Evolutionary conservation across 2,888 invertebrate species (phyloP).

Genomic region (Linnaemya tessellans): DNA sequence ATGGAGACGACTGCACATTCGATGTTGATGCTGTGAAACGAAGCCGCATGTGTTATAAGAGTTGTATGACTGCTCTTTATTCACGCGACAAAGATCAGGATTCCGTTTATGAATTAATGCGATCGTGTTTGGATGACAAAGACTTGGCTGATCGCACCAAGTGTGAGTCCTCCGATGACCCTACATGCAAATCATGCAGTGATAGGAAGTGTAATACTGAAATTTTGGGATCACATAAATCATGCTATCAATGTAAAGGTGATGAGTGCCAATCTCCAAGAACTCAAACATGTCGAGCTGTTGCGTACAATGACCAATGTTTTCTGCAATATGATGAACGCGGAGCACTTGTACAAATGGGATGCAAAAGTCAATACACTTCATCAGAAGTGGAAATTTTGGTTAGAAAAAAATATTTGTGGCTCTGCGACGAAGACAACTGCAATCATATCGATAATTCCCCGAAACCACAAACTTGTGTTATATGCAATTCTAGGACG

Average conservation of each 20-base stretch:
- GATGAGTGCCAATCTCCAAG: slow-evolving; percentile 76
- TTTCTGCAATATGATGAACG: slow-evolving; percentile 76
- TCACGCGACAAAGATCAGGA: slow-evolving; percentile 75
- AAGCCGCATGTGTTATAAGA: slow-evolving; percentile 75
- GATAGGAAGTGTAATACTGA: slow-evolving; percentile 75
- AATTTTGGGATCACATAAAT: slow-evolving; percentile 75
- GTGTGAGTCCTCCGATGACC: slow-evolving; percentile 73
- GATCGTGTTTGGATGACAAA: slow-evolving; percentile 80
- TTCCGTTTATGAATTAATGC: slow-evolving; percentile 76
- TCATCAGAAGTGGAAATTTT: slow-evolving; percentile 73
- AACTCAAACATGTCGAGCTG: slow-evolving; percentile 75
- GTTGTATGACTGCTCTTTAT: slow-evolving; percentile 80
- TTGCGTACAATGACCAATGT: slow-evolving; percentile 76
- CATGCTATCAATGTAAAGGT: slow-evolving; percentile 77
- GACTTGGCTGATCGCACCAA: slow-evolving; percentile 76
- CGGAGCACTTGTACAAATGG: slow-evolving; percentile 73
- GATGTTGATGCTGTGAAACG: slow-evolving; percentile 71
- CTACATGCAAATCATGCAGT: slow-evolving; percentile 76
- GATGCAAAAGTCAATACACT: slow-evolving; percentile 79
- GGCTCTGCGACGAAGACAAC: slow-evolving; percentile 77
- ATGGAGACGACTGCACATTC: slow-evolving; percentile 74
- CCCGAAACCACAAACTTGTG: slow-evolving; percentile 74
- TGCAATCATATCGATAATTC: slow-evolving; percentile 77
- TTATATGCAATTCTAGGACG: slow-evolving; percentile 77
- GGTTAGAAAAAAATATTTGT: slow-evolving; percentile 75